phyloP scores from a whole-genome alignment of 2,888 invertebrate genomes.

The Cephus spinipes region DNA sequence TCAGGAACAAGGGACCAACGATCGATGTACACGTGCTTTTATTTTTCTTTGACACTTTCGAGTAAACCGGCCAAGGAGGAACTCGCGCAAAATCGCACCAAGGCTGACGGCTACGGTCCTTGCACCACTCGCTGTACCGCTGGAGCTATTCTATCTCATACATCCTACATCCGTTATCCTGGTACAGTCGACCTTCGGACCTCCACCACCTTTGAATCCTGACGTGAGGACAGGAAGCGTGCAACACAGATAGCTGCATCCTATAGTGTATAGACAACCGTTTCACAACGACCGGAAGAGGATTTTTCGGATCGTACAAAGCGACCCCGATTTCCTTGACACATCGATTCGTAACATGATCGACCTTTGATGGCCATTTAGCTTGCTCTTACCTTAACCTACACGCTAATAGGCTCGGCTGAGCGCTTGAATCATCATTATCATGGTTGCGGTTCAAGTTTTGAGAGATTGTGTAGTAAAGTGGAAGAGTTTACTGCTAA shows the following conservation, averaged over 20 bases:
- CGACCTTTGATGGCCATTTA: background rate
- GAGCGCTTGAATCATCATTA: background rate
- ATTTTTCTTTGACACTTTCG: background rate
- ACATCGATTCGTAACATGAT: background rate
- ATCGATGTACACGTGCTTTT: background rate
- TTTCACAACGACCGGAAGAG: background rate
- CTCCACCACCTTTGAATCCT: background rate
- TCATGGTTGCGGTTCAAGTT: background rate
- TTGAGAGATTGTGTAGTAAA: background rate
- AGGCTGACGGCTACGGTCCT: background rate
- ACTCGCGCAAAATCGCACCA: background rate
- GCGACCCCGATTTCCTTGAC: background rate
- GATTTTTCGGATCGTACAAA: background rate
- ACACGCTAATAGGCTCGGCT: background rate
- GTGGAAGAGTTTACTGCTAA: constrained; percentile 11
- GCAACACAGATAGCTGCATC: background rate
- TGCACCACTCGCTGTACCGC: background rate
- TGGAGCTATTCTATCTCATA: background rate
- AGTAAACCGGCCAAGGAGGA: background rate
- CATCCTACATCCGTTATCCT: background rate
- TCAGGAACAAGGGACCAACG: background rate
- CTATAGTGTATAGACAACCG: background rate
- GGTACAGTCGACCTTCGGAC: background rate
- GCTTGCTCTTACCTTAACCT: background rate
- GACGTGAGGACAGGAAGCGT: background rate